These are phyloP conservation scores for Halcyon senegalensis DNA, from an alignment of 2,113 vertebrate genomes.

Conservation along the genomic window DNA sequence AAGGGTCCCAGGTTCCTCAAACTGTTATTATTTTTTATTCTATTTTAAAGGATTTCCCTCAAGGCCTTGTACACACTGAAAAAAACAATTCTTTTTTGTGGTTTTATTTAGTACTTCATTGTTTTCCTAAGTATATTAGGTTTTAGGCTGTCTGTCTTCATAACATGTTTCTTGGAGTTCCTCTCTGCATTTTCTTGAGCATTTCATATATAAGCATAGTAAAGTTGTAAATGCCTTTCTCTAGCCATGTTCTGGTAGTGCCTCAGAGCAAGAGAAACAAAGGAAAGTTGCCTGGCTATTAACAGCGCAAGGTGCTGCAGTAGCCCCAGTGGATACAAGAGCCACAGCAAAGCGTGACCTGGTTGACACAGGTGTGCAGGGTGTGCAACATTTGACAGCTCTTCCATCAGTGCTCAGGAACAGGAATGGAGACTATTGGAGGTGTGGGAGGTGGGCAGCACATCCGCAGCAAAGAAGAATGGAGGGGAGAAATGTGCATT, in stretches of 20 bases:
- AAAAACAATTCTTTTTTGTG: background rate
- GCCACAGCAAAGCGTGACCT: background rate
- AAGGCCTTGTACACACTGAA: background rate
- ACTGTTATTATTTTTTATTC: background rate
- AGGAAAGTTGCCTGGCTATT: background rate
- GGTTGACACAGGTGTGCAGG: background rate
- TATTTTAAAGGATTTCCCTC: background rate
- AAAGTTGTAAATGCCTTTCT: background rate
- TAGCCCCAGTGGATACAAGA: background rate
- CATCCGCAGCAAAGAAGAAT: background rate
- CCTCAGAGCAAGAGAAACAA: background rate
- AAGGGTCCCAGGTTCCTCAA: background rate
- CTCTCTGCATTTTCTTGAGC: background rate
- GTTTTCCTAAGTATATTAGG: background rate
- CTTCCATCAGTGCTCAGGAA: background rate
- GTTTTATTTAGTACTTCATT: background rate
- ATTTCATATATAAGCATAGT: background rate
- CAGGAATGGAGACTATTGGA: background rate
- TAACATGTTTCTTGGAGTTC: background rate
- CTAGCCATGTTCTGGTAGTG: background rate
- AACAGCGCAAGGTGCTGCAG: background rate
- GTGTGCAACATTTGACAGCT: background rate
- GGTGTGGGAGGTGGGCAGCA: background rate
- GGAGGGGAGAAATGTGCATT: background rate
- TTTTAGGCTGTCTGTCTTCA: background rate